Evolutionary conservation across 2,888 invertebrate species (phyloP).

Genomic region (Corythucha ciliata): DNA sequence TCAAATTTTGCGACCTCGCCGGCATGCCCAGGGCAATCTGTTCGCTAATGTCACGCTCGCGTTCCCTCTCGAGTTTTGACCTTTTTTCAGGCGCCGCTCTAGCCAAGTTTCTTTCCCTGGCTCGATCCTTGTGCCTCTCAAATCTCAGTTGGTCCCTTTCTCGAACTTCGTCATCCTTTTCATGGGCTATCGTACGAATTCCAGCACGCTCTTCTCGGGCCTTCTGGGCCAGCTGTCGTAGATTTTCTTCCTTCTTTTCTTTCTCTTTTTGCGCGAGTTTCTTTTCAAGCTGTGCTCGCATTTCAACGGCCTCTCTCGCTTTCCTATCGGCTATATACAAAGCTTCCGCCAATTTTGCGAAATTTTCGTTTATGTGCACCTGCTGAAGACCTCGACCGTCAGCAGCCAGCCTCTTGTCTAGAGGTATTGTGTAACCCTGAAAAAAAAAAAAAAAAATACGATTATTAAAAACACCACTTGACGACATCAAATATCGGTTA

Average conservation of each 20-base stretch:
- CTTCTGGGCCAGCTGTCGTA: slow-evolving; percentile 85
- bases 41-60: slow-evolving; percentile 95
- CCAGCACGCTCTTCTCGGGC: slow-evolving; percentile 94
- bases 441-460: slow-evolving; percentile 24
- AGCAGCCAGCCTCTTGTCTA: slow-evolving; percentile 95
- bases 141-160: slow-evolving; percentile 80
- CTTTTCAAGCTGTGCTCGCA: slow-evolving; percentile 89
- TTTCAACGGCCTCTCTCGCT: slow-evolving; percentile 89
- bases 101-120: slow-evolving; percentile 84
- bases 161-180: slow-evolving; percentile 59
- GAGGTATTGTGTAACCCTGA: slow-evolving; percentile 86
- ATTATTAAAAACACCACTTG: no score
- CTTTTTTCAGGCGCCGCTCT: slow-evolving; percentile 91
- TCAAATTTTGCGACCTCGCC: slow-evolving; percentile 56
- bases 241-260: slow-evolving; percentile 92
- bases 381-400: slow-evolving; percentile 96
- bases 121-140: slow-evolving; percentile 83
- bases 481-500: slow-evolving; percentile 35
- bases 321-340: slow-evolving; percentile 95
- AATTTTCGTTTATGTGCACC: slow-evolving; percentile 97
- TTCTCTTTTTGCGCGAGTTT: slow-evolving; percentile 96
- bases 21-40: slow-evolving; percentile 96
- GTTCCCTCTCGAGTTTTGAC: slow-evolving; percentile 74
- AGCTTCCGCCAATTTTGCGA: slow-evolving; percentile 95
- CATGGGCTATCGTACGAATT: slow-evolving; percentile 46